Base-by-base conservation (phyloP, 2,113 vertebrate species). In the Aphyosemion australe region DNA sequence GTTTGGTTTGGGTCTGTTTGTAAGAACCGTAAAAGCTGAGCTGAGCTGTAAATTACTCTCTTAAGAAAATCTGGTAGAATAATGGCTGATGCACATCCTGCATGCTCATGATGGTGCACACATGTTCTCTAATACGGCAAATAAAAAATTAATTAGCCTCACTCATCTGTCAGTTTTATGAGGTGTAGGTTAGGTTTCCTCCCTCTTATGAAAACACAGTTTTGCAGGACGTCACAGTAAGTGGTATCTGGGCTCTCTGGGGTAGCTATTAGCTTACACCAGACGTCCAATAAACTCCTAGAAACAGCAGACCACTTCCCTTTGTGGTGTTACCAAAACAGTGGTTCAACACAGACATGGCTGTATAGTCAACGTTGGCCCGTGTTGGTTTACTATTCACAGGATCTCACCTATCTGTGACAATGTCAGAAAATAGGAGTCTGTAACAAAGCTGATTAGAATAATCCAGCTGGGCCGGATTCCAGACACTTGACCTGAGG, bases 401-500 rank as follows among this genome's bases (percentile, higher is more conserved):
- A 47, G 32, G 64, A 65, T 69, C 70, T 52, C 46, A 37, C 8
- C 18, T 54, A 72, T 55, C 49, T 56, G 19, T 43, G 65, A 69
- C 63, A 50, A 61, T 37, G 62, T 53, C 11, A 43, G 73, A 69
- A 74, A 74, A 79, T 65, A 53, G 31, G 15, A 63, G 77, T 59
- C 11, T 8, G 63, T 65, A 75, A 80, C 69, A 19, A 72, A 78
- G 70, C 61, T 54, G 79, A 87, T 79, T 77, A 85, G 19, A 77
- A 66, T 84, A 75, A 83, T 83, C 79, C 71, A 74, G 56, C 64
- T 60, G 62, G 70, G 63, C 61, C 1, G 0, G 9, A 50, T 12
- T 67, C 80, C 80, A 78, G 56, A 51, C 72, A 65, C 82, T 84
- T 70, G 78, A 83, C 79, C 68, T 6, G 61, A 75, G 61, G 68